Percentiles rank a stretch among this genome's conserved stretches.
phyloP scores from a whole-genome alignment of 2,888 invertebrate species.

The Omphaloscelis lunosa region DNA sequence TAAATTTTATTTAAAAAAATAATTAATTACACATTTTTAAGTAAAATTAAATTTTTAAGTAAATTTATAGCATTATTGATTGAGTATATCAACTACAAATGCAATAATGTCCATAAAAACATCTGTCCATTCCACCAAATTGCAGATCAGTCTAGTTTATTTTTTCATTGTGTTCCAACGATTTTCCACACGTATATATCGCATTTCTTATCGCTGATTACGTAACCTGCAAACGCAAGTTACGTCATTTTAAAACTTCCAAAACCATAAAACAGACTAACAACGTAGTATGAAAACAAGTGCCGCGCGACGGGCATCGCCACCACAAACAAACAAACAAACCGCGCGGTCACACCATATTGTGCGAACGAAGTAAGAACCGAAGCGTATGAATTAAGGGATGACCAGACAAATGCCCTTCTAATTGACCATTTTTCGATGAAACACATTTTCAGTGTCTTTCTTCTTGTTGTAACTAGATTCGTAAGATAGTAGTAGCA shows the following conservation, averaged over 20 bases:
- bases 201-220: conserved; percentile 35
- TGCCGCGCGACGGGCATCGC: conserved; percentile 4
- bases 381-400: background rate
- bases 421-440: background rate
- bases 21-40: too few relatives aligned
- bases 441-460: background rate
- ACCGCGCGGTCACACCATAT: background rate
- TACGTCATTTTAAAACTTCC: conserved; percentile 52
- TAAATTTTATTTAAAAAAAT: too few relatives aligned
- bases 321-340: conserved; percentile 18
- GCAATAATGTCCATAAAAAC: conserved; percentile 16
- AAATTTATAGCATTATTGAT: conserved; percentile 3
- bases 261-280: conserved; percentile 44
- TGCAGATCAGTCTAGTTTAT: background rate
- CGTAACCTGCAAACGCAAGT: conserved; percentile 37
- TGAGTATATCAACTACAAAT: background rate
- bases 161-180: background rate
- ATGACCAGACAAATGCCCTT: conserved; percentile 2
- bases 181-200: conserved; percentile 1
- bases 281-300: conserved; percentile 21
- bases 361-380: background rate
- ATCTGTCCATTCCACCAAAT: background rate
- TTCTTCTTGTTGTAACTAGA: background rate
- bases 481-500: conserved; percentile 1
- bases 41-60: too few relatives aligned